Evolutionary conservation across 2,888 invertebrate genomes (phyloP), one percentile per base, ranked within the genome.

Genomic region (Xestia xanthographa): DNA sequence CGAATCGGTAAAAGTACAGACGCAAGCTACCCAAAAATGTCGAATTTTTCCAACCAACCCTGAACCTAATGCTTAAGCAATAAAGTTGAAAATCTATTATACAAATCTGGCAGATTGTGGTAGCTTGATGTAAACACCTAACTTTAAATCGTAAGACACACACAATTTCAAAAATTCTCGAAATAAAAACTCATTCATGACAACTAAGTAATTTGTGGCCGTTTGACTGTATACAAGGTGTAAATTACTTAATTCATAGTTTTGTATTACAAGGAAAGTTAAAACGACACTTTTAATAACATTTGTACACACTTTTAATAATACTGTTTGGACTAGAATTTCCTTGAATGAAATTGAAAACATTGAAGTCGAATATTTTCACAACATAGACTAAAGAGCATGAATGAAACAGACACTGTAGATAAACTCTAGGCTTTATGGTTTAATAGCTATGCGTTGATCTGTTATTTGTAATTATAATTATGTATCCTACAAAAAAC

Each of bases 321-420:
- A 63, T 77, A 76, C 71, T 56, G 68, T 69, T 50, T 72, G 56
- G 62, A 56, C 60, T 84, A 75, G 38, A 41, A 62, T 80, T 72
- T 53, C 81, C 76, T 9, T 83, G 69, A 85, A 72, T 80, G 81
- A 66, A 82, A 58, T 77, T 80, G 73, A 74, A 63, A 62, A 84
- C 68, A 72, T 75, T 65, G 70, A 34, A 38, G 71, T 68, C 0
- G 48, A 48, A 60, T 82, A 80, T 75, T 84, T 75, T 84, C 80
- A 84, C 56, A 82, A 82, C 80, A 82, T 48, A 66, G 20, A 45
- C 9, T 79, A 67, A 62, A 66, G 3, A 75, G 68, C 69, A 72
- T 84, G 75, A 82, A 72, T 74, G 82, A 84, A 84, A 62, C 26
- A 65, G 63, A 74, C 65, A 74, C 53, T 48, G n/a, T 72, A 79